Conservation (phyloP, 1,140 invertebrate species). For the Helicoverpa zea region DNA sequence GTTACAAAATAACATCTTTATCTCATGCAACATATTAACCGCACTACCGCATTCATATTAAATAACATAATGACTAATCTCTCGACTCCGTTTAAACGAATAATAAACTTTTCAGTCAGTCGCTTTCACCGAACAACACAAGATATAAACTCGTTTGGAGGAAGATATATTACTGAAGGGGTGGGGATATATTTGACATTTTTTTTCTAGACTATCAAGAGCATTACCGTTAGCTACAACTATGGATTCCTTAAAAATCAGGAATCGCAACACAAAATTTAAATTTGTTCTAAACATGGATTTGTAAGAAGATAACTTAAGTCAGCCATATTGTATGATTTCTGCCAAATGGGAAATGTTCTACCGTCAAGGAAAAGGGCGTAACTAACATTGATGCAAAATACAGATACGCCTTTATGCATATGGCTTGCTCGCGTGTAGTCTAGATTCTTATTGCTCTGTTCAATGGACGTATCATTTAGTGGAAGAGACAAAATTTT, state of each 20-base stretch:
- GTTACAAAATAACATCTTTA: neutral
- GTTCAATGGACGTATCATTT: conserved; percentile 17
- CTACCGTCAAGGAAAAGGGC: too few species aligned
- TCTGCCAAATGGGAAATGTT: too few species aligned
- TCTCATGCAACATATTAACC: conserved; percentile 10
- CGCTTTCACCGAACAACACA: conserved; percentile 14
- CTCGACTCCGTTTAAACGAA: conserved; percentile 19
- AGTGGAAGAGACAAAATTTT: conserved; percentile 38
- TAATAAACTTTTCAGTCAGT: conserved; percentile 31
- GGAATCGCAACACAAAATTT: too few species aligned
- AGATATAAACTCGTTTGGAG: neutral
- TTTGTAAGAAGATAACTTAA: too few species aligned
- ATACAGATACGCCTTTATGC: neutral
- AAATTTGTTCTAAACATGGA: too few species aligned
- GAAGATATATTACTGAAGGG: neutral
- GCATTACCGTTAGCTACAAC: neutral
- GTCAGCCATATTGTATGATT: too few species aligned
- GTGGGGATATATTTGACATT: neutral
- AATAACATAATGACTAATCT: conserved; percentile 33
- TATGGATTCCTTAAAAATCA: too few species aligned
- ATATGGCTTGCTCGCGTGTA: neutral
- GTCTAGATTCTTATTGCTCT: neutral
- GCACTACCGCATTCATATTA: neutral
- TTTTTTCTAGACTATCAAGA: neutral
- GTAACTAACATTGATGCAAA: neutral